A percentile compares a stretch with the other conserved stretches of the same genome.
These are phyloP conservation scores for Monoplex corrugatus DNA, from an alignment of 2,888 invertebrate genomes.

Conservation along the genomic window DNA sequence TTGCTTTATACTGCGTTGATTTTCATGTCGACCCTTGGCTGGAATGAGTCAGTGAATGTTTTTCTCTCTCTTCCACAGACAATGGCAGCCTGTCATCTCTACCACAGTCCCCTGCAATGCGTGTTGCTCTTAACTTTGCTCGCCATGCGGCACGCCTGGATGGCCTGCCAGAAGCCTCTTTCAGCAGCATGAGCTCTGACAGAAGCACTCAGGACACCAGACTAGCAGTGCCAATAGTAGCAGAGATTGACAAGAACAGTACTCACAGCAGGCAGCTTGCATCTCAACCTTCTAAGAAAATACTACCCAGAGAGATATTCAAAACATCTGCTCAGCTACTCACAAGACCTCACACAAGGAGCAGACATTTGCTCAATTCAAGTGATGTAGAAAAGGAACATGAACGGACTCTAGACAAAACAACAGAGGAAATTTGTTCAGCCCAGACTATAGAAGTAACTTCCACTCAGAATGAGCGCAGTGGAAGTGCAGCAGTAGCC, in stretches of 20 bases:
- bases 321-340: neutral
- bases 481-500: neutral
- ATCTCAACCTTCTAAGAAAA: neutral
- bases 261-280: neutral
- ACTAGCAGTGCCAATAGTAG: neutral
- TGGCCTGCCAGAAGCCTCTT: neutral
- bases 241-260: neutral
- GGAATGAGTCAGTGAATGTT: no score
- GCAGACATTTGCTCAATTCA: neutral
- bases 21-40: no score
- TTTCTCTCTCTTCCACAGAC: no score
- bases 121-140: constrained; percentile 30
- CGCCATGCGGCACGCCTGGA: constrained; percentile 5
- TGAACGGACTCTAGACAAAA: neutral
- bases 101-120: constrained; percentile 24
- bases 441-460: neutral
- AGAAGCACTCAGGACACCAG: neutral
- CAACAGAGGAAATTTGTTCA: neutral
- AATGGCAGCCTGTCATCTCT: neutral
- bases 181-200: neutral
- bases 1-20: no score
- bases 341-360: neutral
- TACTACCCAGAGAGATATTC: neutral
- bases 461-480: neutral
- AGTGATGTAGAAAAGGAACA: neutral